Evolutionary conservation across 2,113 vertebrate species (phyloP), one percentile per base, ranked within the genome.

Genomic region (Neodontobutis hainanensis): DNA sequence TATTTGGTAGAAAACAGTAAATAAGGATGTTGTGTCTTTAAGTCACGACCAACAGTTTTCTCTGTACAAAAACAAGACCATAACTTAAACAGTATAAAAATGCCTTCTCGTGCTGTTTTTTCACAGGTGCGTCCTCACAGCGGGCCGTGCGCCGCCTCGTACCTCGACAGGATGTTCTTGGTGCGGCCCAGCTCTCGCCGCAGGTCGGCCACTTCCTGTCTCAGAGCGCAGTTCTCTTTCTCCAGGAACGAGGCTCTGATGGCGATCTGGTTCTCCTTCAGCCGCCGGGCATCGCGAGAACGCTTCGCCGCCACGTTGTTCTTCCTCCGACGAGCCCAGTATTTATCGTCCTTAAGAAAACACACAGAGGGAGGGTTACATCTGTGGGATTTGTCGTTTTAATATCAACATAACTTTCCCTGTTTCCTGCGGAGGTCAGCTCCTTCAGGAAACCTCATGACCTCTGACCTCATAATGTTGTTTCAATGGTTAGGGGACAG

Each of bases 191-290:
- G 92, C 92, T 98, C 95, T 84, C 95, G 96, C 63, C 95, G 81
- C 64, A 98, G 64, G 61, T 97, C 95, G 0, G 94, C 94, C 89
- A 97, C 95, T 80, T 98, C 96, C 74, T 92, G 93, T 77, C 95
- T 91, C 42, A 98, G 92, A 0, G 94, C 96, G 0, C 90, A 85
- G 90, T 98, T 98, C 93, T 98, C 96, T 87, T 96, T 97, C 91
- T 98, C 96, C 84, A 98, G 93, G 76, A 96, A 97, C 0, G 91
- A 90, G 0, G 96, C 96, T 1, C 96, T 93, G 90, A 96, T 96
- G 89, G 96, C 95, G 46, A 98, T 98, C 94, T 98, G 96, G 86
- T 98, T 98, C 90, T 97, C 96, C 87, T 98, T 98, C 64, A 98
- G 94, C 69, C 96, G 87, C 45, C 96, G 91, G 0, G 96, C 96